Base-by-base conservation (phyloP, 1,140 invertebrate species). In the Pseudachorutes palmiensis region DNA sequence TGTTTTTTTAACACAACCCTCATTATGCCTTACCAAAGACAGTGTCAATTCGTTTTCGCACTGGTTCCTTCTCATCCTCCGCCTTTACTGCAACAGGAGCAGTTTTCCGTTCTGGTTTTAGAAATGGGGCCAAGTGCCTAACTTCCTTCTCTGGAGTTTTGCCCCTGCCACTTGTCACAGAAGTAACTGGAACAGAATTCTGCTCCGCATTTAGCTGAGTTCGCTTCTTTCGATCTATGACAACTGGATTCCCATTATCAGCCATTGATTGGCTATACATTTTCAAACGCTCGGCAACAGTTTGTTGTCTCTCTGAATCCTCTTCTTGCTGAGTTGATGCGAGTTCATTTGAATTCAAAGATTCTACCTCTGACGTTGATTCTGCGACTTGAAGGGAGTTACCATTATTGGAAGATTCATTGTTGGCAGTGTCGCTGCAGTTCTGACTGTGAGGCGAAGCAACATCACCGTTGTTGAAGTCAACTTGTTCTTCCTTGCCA, bases 11-110 rank as follows among this genome's bases (percentile, higher is more conserved):
- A n/a, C n/a, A n/a, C n/a, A n/a, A n/a, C n/a, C n/a, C n/a, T n/a
- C n/a, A n/a, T n/a, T n/a, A n/a, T n/a, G n/a, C n/a, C n/a, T n/a
- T 79, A 87, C 89, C 89, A 76, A 92, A 92, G 9, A 92, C 89
- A 29, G 90, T 91, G 1, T 89, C 91, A 24, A 89, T 91, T 73
- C 90, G 81, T 75, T 91, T 91, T 0, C 87, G 5, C 1, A 16
- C 29, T 2, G 51, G n/a, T 1, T 26, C 58, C 14, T 28, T 58
- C 1, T 22, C 31, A 24, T 32, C 14, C 48, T 32, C 28, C 2
- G 58, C 68, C 14, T 49, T 49, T 57, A 24, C 24, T 16, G 68
- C 59, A 2, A 64, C 61, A 22, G 62, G 66, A 16, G 69, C 28
- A 26, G 59, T 66, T 59, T 70, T 73, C 14, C 72, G 51, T 45